Base-by-base conservation (phyloP, 2,797 vertebrate genomes). In the Danio aesculapii region DNA sequence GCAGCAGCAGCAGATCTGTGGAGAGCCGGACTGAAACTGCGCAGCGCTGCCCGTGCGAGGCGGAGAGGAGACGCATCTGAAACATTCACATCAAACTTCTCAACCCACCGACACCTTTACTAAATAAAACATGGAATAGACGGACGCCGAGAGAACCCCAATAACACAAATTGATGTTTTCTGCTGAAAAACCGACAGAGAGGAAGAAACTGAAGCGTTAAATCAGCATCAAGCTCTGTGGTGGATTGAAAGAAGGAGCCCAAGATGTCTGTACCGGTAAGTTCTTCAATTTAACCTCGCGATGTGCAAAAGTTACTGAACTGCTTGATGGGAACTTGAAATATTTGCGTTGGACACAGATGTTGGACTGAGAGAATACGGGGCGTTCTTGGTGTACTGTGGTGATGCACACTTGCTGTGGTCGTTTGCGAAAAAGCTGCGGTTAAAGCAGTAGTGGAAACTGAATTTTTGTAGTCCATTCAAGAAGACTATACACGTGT, bases 211-310 rank as follows among this genome's bases (percentile, higher is more conserved):
- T 72, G 39, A 71, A 55, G 68, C 64, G 68, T 57, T 81, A 46
- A 73, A 61, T 41, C 70, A 57, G 61, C 79, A 52, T 62, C 67
- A 58, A 72, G 61, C 74, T 68, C 17, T 75, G 59, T 46, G 39
- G 78, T 59, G 81, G 72, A 64, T 61, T 53, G 81, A 84, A 55
- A 62, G 4, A 55, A 75, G 19, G 67, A 63, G 84, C 64, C 75
- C 87, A 90, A 88, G 11, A 94, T 94, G 93, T 93, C 93, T 88
- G 91, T 94, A 69, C 92, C 93, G 84, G 93, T 94, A 82, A 94
- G 93, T 92, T 87, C 84, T 21, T 10, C 39, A 57, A 17, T 49
- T 43, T 21, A 49, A 70, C 75, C 7, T 71, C 30, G 16, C 44
- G 16, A 62, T 61, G 30, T 55, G 52, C 2, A 57, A 69, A 77